A percentile compares a stretch with the other conserved stretches of the same genome.
These are phyloP conservation scores for Zapornia atra DNA, from an alignment of 2,113 vertebrate species.

Conservation along the genomic window DNA sequence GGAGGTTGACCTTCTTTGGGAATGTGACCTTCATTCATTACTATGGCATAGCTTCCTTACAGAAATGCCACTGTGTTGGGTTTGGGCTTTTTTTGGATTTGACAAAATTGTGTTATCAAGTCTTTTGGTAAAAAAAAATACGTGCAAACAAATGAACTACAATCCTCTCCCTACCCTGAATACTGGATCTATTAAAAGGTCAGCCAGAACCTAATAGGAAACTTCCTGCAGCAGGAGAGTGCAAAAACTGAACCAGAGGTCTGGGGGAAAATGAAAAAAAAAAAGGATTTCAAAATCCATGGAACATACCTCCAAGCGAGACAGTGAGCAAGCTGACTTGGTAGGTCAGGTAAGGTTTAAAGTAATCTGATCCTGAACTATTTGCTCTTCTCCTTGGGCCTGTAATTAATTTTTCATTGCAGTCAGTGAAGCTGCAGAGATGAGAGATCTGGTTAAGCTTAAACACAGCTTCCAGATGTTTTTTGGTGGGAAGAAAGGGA, in stretches of 20 bases:
- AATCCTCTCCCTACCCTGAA: background rate
- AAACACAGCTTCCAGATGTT: background rate
- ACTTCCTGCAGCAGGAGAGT: background rate
- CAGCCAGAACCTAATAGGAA: background rate
- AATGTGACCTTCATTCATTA: background rate
- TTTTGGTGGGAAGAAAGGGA: background rate
- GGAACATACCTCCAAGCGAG: background rate
- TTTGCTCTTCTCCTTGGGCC: background rate
- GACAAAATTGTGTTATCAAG: background rate
- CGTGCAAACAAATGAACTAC: background rate
- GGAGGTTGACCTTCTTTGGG: background rate
- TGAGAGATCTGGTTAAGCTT: constrained; percentile 10
- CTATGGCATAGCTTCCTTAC: background rate
- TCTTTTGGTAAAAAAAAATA: too few relatives aligned
- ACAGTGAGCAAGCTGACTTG: background rate
- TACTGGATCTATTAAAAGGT: background rate
- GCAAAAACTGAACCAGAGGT: background rate
- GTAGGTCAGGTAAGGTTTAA: background rate
- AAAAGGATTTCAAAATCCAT: background rate
- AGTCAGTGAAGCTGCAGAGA: background rate
- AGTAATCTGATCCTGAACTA: constrained; percentile 8
- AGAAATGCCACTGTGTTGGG: background rate
- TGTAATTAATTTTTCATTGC: constrained; percentile 23
- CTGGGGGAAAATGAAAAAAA: background rate
- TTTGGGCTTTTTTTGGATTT: background rate